phyloP scores from a whole-genome alignment of 2,113 vertebrate genomes.

The Toxotes jaculatrix region DNA sequence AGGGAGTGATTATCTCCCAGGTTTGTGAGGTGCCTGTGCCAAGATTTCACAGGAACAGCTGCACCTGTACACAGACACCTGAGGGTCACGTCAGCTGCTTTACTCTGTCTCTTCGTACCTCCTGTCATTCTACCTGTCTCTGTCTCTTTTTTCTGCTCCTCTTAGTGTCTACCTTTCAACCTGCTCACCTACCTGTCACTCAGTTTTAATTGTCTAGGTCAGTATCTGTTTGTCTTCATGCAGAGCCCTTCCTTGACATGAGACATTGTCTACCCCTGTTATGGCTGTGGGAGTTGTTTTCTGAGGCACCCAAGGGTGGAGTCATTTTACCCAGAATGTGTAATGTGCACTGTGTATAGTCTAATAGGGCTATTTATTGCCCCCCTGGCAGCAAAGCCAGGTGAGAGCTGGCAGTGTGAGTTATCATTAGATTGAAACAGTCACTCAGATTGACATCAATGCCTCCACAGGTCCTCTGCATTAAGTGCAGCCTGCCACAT shows the following conservation, averaged over 20 bases:
- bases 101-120: conserved; percentile 37
- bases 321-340: conserved; percentile 26
- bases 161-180: conserved; percentile 24
- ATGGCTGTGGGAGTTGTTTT: conserved; percentile 13
- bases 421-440: conserved; percentile 55
- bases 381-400: conserved; percentile 35
- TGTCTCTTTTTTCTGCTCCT: conserved; percentile 13
- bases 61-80: conserved; percentile 53
- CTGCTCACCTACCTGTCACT: conserved; percentile 56
- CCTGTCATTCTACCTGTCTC: conserved; percentile 40
- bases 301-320: neutral
- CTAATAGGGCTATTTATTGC: conserved; percentile 50
- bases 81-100: conserved; percentile 39
- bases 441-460: conserved; percentile 48
- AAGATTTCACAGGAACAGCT: conserved; percentile 59
- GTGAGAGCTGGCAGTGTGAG: conserved; percentile 47
- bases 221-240: conserved; percentile 42
- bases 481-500: conserved; percentile 58
- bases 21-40: conserved; percentile 38
- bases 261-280: conserved; percentile 21
- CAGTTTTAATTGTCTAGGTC: conserved; percentile 59
- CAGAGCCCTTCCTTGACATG: conserved; percentile 28
- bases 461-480: conserved; percentile 25
- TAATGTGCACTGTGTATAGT: conserved; percentile 44
- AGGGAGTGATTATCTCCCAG: conserved; percentile 45